phyloP scores from a whole-genome alignment of 2,797 vertebrate species.

The Notolabrus celidotus region DNA sequence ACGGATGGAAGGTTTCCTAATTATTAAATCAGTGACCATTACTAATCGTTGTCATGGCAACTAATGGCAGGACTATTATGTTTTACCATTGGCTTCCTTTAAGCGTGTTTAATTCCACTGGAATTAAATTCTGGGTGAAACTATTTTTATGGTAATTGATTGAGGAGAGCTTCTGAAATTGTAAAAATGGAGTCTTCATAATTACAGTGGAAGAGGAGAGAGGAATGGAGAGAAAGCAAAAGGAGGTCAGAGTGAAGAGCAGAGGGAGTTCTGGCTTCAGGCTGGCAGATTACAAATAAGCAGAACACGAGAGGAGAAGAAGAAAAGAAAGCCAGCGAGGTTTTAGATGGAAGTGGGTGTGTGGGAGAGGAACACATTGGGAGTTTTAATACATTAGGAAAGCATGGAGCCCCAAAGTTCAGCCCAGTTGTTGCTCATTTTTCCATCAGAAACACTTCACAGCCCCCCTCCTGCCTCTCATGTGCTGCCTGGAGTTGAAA shows the following conservation, averaged over 20 bases:
- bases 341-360: conserved; percentile 12
- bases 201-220: conserved; percentile 42
- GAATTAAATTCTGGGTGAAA: conserved; percentile 16
- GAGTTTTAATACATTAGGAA: conserved; percentile 19
- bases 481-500: conserved; percentile 41
- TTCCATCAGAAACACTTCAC: conserved; percentile 14
- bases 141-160: conserved; percentile 49
- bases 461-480: conserved; percentile 1
- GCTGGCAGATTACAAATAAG: conserved; percentile 63
- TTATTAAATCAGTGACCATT: conserved; percentile 13
- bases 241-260: conserved; percentile 71
- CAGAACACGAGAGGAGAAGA: conserved; percentile 43
- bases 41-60: conserved; percentile 1
- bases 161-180: conserved; percentile 32
- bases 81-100: conserved; percentile 4
- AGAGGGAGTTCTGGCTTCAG: conserved; percentile 59
- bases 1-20: background rate
- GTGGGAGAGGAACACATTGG: conserved; percentile 11
- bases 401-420: conserved; percentile 36
- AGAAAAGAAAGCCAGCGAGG: conserved; percentile 8
- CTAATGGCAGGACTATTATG: conserved; percentile 3
- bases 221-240: conserved; percentile 56
- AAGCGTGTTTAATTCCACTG: conserved; percentile 12
- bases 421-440: conserved; percentile 18
- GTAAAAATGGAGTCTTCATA: conserved; percentile 52